Evolutionary conservation across 92 coral and sea anemone species (phyloP).

Genomic region (Porites rus): DNA sequence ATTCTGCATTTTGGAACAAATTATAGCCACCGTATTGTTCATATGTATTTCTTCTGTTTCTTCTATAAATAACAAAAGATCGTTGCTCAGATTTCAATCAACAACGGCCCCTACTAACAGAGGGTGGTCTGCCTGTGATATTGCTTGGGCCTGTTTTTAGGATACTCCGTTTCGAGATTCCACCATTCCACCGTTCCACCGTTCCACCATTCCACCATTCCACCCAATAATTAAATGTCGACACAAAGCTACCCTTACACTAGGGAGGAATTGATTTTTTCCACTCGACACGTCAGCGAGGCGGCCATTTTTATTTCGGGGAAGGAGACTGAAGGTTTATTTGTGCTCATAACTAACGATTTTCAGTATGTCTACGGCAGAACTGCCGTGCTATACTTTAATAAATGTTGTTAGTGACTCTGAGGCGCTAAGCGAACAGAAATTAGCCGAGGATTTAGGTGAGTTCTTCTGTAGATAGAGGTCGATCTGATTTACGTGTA

Average conservation of each 20-base stretch:
- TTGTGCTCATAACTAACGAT: background rate
- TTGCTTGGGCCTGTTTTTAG: no score
- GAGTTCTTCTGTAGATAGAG: conserved; percentile 13
- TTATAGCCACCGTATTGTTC: no score
- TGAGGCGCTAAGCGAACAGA: conserved; percentile 93
- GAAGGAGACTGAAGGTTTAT: background rate
- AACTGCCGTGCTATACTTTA: conserved; percentile 94
- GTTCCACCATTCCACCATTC: no score
- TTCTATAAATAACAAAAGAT: no score
- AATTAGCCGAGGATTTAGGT: conserved; percentile 96
- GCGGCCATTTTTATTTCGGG: conserved; percentile 17
- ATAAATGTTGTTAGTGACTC: conserved; percentile 85
- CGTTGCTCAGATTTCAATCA: no score
- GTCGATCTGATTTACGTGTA: no score
- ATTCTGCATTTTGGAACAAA: no score
- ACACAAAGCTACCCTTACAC: background rate
- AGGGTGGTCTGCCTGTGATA: no score
- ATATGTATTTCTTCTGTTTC: no score
- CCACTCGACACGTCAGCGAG: conserved; percentile 36
- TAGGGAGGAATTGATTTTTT: background rate
- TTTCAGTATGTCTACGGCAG: conserved; percentile 89
- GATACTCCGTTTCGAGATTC: no score
- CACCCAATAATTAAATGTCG: background rate
- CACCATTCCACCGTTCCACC: no score
- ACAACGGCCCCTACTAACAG: no score